Evolutionary conservation across 2,797 vertebrate species (phyloP).

Genomic region (Cossypha niveicapilla): DNA sequence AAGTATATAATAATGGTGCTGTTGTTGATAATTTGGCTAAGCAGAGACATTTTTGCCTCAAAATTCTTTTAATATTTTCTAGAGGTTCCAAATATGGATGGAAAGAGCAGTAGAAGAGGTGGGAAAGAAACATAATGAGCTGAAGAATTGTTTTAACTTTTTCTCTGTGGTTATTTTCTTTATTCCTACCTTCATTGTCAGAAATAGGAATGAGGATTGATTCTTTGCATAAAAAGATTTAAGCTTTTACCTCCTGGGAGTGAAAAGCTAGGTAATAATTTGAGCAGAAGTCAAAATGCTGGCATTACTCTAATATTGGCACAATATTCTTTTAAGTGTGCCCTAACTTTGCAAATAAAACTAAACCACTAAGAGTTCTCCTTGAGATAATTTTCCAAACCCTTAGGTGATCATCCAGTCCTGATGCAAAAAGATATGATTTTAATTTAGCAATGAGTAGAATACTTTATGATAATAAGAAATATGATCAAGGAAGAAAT

Average conservation of each 20-base stretch:
- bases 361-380: neutral
- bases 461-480: neutral
- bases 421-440: neutral
- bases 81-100: neutral
- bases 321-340: neutral
- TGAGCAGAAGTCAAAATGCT: neutral
- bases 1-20: neutral
- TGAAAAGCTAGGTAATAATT: neutral
- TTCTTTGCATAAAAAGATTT: neutral
- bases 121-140: neutral
- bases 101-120: neutral
- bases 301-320: neutral
- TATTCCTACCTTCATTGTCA: neutral
- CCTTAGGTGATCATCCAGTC: neutral
- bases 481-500: neutral
- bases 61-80: neutral
- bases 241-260: neutral
- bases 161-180: neutral
- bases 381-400: neutral
- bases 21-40: neutral
- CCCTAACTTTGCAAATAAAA: neutral
- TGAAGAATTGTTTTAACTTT: neutral
- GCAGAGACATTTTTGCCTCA: neutral
- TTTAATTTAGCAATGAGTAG: neutral
- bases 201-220: neutral